Conservation (phyloP, 2,888 invertebrate genomes). For the Hoplodrina ambigua region DNA sequence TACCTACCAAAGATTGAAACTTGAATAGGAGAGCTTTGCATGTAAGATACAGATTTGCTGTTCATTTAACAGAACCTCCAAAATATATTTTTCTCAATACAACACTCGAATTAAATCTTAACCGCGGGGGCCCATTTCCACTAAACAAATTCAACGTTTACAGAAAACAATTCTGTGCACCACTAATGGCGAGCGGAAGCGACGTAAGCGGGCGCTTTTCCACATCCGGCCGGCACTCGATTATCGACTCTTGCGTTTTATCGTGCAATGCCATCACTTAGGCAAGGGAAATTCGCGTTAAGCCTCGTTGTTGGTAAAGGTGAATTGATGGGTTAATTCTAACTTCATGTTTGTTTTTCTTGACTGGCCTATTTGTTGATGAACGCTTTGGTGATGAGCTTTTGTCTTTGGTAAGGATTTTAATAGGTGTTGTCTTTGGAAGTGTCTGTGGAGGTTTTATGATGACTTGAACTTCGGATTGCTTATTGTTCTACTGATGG, state of each 20-base stretch:
- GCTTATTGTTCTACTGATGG: background rate
- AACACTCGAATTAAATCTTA: slow-evolving; percentile 23
- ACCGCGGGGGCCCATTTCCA: slow-evolving; percentile 34
- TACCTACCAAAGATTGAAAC: no score
- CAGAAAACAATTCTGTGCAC: slow-evolving; percentile 55
- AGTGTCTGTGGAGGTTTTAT: slow-evolving; percentile 16
- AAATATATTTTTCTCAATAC: background rate
- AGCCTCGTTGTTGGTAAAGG: slow-evolving; percentile 42
- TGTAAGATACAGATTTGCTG: background rate
- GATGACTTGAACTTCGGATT: slow-evolving; percentile 1
- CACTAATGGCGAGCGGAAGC: slow-evolving; percentile 67
- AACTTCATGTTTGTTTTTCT: slow-evolving; percentile 44
- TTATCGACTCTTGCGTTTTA: slow-evolving; percentile 60
- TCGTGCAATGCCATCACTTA: slow-evolving; percentile 59
- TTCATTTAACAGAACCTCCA: background rate
- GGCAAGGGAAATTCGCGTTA: slow-evolving; percentile 63
- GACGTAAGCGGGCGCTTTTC: slow-evolving; percentile 70
- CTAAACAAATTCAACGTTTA: slow-evolving; percentile 51
- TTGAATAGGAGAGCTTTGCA: no score
- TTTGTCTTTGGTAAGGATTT: slow-evolving; percentile 20
- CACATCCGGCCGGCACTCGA: slow-evolving; percentile 65
- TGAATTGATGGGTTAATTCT: slow-evolving; percentile 62
- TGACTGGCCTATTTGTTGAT: slow-evolving; percentile 36
- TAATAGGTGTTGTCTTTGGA: slow-evolving; percentile 45
- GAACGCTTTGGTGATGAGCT: slow-evolving; percentile 45